Percentiles rank a stretch among this genome's conserved stretches.
Conservation (phyloP, 2,888 invertebrate genomes). For the Drosophila testacea region DNA sequence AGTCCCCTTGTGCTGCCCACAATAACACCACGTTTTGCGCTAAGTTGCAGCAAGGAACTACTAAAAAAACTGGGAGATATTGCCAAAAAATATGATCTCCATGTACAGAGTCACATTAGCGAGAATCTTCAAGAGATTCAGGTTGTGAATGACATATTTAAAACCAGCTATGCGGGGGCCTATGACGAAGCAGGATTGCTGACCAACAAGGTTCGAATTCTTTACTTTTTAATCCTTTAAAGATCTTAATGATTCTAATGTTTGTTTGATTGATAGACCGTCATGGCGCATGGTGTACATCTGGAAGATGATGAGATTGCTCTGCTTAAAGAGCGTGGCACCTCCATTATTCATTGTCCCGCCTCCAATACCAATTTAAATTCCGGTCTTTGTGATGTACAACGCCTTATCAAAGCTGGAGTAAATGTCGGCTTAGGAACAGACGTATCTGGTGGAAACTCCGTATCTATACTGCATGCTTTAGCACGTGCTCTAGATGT, state of each 20-base stretch:
- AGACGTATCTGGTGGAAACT: conserved; percentile 94
- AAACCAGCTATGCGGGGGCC: conserved; percentile 89
- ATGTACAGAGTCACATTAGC: conserved; percentile 94
- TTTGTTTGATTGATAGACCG: conserved; percentile 83
- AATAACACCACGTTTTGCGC: conserved; percentile 94
- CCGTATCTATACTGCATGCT: conserved; percentile 90
- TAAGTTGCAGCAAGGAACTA: conserved; percentile 90
- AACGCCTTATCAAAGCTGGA: conserved; percentile 87
- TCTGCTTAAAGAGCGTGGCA: conserved; percentile 87
- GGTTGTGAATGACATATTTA: conserved; percentile 87
- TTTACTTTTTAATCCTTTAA: not conserved
- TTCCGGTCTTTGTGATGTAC: conserved; percentile 93
- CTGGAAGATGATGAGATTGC: conserved; percentile 89
- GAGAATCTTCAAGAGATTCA: conserved; percentile 92
- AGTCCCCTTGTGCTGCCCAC: conserved; percentile 90
- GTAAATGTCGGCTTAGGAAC: conserved; percentile 94
- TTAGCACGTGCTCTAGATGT: conserved; percentile 91
- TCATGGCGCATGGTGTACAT: conserved; percentile 94
- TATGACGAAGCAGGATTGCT: conserved; percentile 91
- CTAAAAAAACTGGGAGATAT: conserved; percentile 89
- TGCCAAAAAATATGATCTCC: conserved; percentile 88
- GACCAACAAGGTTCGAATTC: conserved; percentile 88
- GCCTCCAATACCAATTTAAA: conserved; percentile 92
- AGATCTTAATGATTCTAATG: not conserved
- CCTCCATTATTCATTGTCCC: conserved; percentile 94